phyloP scores from a whole-genome alignment of 2,888 invertebrate genomes.

The Timema podura region DNA sequence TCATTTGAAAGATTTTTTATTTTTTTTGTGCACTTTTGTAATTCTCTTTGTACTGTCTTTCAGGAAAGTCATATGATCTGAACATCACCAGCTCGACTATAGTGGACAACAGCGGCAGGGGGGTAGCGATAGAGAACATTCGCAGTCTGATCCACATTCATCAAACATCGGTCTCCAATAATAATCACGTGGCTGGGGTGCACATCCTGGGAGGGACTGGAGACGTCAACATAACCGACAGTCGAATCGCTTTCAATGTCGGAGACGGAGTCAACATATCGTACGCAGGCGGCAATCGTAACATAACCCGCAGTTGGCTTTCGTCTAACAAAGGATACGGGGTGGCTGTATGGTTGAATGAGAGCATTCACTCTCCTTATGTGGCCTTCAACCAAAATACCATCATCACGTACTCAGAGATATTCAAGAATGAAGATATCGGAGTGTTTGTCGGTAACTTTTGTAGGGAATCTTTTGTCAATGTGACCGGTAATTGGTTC shows the following conservation, averaged over 20 bases:
- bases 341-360: constrained; percentile 84
- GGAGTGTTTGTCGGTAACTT: constrained; percentile 88
- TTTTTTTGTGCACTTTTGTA: constrained; percentile 1
- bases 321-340: constrained; percentile 88
- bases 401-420: constrained; percentile 78
- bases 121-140: constrained; percentile 89
- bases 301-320: constrained; percentile 81
- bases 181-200: constrained; percentile 85
- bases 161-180: constrained; percentile 76
- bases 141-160: constrained; percentile 85
- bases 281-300: constrained; percentile 88
- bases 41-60: constrained; percentile 28
- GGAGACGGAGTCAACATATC: constrained; percentile 96
- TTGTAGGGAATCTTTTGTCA: constrained; percentile 79
- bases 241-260: constrained; percentile 82
- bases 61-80: constrained; percentile 73
- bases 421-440: constrained; percentile 81
- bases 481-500: constrained; percentile 89
- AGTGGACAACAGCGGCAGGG: constrained; percentile 87
- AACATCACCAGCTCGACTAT: constrained; percentile 81
- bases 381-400: constrained; percentile 80
- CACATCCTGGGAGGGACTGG: constrained; percentile 88
- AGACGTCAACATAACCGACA: constrained; percentile 89
- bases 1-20: neutral
- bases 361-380: constrained; percentile 73